Conservation (phyloP, 2,888 invertebrate genomes). For the Apamea sordens region DNA sequence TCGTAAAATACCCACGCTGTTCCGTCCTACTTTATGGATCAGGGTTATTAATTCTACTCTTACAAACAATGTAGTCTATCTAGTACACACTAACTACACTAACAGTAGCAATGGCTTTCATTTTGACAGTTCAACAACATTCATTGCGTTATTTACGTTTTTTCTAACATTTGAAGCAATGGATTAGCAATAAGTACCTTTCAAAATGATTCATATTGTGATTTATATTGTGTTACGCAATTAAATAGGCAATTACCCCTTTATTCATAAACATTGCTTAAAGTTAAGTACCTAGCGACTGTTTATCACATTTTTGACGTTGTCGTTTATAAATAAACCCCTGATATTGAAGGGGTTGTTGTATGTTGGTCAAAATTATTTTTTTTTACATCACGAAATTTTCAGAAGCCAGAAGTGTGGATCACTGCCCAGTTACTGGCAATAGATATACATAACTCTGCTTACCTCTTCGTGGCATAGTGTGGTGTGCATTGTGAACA, state of each 20-base stretch:
- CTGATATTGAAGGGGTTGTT: neutral
- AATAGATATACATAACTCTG: neutral
- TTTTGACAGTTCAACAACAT: neutral
- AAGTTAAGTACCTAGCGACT: no score
- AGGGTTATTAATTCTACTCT: neutral
- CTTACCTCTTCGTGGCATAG: neutral
- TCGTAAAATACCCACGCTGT: conserved; percentile 18
- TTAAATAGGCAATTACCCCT: neutral
- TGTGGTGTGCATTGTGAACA: neutral
- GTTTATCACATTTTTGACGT: no score
- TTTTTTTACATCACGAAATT: neutral
- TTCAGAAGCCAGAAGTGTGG: neutral
- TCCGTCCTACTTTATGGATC: conserved; percentile 21
- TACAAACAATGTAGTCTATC: neutral
- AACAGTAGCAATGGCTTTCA: no score
- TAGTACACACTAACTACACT: neutral
- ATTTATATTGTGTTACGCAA: neutral
- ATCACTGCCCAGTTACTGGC: neutral
- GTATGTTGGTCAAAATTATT: neutral
- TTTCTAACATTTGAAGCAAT: neutral
- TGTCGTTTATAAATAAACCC: no score
- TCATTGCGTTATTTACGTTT: neutral
- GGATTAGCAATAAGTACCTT: neutral
- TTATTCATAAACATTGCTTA: no score
- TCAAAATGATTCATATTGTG: neutral